Conservation (phyloP, 1,140 invertebrate genomes). For the Tetraneura akinire region DNA sequence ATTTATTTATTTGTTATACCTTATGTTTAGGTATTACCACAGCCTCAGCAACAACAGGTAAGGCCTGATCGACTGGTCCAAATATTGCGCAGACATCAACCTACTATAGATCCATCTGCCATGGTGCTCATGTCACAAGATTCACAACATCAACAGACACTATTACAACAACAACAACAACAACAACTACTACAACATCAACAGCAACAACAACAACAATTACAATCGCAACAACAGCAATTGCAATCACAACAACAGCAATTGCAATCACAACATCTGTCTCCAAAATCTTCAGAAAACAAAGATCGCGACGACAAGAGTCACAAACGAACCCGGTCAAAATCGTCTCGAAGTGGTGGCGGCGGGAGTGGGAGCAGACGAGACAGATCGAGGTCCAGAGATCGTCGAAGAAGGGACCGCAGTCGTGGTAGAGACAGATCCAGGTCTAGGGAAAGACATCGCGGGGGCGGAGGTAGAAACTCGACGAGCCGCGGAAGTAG, state of each 20-base stretch:
- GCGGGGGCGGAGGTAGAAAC: neutral
- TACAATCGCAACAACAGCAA: neutral
- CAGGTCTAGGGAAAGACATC: constrained; percentile 8
- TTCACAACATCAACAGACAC: neutral
- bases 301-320: constrained; percentile 55
- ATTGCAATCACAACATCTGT: neutral
- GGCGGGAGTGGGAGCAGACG: constrained; percentile 31
- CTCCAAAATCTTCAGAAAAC: constrained; percentile 28
- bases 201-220: neutral
- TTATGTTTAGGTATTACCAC: neutral
- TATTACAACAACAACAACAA: no score
- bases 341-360: constrained; percentile 54
- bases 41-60: constrained; percentile 33
- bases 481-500: constrained; percentile 11
- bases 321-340: constrained; percentile 56
- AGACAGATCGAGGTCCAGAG: constrained; percentile 50
- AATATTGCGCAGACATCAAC: neutral
- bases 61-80: neutral
- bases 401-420: constrained; percentile 33
- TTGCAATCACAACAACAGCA: neutral
- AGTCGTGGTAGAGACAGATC: constrained; percentile 45
- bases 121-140: neutral
- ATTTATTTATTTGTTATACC: neutral
- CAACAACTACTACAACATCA: no score
- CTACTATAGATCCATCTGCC: neutral